Conservation (phyloP, 2,797 vertebrate genomes). For the Gallirallus australis region DNA sequence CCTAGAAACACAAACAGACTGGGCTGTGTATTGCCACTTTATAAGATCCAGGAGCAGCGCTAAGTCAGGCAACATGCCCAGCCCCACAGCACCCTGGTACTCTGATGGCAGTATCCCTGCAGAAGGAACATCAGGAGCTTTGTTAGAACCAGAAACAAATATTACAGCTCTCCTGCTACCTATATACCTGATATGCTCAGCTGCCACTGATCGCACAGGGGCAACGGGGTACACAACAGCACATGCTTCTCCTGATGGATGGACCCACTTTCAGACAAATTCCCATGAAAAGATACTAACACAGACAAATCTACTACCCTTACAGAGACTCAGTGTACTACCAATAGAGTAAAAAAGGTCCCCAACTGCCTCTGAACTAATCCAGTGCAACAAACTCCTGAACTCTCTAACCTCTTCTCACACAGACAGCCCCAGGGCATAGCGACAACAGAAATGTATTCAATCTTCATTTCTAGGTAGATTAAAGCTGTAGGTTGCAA, state of each 20-base stretch:
- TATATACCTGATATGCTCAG: rapidly evolving
- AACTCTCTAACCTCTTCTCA: background rate
- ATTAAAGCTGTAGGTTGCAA: background rate
- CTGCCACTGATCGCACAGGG: background rate
- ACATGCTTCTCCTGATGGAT: background rate
- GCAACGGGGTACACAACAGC: rapidly evolving
- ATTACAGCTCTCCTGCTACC: background rate
- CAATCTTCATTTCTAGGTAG: background rate
- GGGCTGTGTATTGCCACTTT: background rate
- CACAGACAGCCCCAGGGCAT: background rate
- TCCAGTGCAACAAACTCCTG: background rate
- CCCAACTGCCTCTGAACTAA: background rate
- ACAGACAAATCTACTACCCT: background rate
- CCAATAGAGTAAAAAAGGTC: background rate
- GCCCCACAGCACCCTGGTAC: background rate
- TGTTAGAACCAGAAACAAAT: background rate
- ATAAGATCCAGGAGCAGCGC: background rate
- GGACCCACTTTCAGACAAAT: background rate
- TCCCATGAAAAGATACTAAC: background rate
- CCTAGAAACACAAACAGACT: background rate
- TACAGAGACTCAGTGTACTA: background rate
- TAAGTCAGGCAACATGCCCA: background rate
- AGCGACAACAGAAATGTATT: background rate
- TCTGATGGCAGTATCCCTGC: background rate
- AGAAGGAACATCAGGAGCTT: background rate